phyloP scores from a whole-genome alignment of 2,797 vertebrate species.

The Sebastes dallii region DNA sequence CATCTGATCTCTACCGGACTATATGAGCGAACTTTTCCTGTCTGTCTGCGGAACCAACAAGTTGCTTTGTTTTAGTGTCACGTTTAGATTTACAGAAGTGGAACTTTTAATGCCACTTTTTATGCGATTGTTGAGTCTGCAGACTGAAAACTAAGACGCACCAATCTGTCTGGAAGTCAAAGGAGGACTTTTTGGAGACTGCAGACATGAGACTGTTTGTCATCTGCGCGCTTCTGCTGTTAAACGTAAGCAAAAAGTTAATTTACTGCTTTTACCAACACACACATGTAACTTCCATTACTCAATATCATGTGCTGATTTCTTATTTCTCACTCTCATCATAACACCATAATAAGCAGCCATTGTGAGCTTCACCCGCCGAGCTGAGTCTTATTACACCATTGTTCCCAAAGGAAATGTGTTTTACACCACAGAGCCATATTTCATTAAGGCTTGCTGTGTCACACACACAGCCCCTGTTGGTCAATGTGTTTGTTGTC shows the following conservation, averaged over 20 bases:
- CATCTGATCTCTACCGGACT: slow-evolving; percentile 6
- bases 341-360: not conserved
- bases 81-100: not conserved
- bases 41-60: not conserved
- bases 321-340: not conserved
- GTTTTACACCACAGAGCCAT: slow-evolving; percentile 10
- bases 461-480: not conserved
- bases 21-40: slow-evolving; percentile 1
- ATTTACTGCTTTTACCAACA: not conserved
- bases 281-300: not conserved
- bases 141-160: slow-evolving; percentile 6
- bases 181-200: slow-evolving; percentile 32
- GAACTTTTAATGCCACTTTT: not conserved
- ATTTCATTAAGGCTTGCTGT: slow-evolving; percentile 9
- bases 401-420: slow-evolving; percentile 36
- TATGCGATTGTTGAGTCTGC: not conserved
- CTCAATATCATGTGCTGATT: no score
- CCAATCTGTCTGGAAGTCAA: not conserved
- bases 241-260: slow-evolving; percentile 68
- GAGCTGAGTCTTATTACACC: not conserved
- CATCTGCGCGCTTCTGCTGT: slow-evolving; percentile 69
- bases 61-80: not conserved
- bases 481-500: slow-evolving; percentile 7
- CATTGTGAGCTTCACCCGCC: not conserved
- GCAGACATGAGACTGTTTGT: slow-evolving; percentile 62